Conservation (phyloP, 2,888 invertebrate genomes). For the Platycheirus rosarum region DNA sequence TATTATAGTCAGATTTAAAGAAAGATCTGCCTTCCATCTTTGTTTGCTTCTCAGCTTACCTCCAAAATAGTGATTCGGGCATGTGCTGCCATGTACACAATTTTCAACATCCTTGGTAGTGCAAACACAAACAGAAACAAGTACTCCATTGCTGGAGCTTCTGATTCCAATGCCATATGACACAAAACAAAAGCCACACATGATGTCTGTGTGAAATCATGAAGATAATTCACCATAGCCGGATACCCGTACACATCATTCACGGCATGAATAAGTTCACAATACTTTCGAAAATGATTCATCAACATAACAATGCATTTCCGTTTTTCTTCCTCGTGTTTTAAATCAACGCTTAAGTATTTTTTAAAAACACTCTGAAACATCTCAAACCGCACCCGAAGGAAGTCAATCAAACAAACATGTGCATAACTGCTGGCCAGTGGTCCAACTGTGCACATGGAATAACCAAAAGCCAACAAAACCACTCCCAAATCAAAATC, state of each 20-base stretch:
- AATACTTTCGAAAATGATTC: constrained; percentile 75
- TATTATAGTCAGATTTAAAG: too few species aligned
- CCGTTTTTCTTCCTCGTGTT: not conserved
- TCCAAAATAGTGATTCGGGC: constrained; percentile 77
- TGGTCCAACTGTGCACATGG: constrained; percentile 75
- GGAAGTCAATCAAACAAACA: constrained; percentile 78
- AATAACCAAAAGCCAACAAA: constrained; percentile 76
- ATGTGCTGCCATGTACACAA: constrained; percentile 76
- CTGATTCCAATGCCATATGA: constrained; percentile 76
- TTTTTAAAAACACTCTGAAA: constrained; percentile 76
- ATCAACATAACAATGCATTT: constrained; percentile 71
- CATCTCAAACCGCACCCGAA: constrained; percentile 78
- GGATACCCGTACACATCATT: constrained; percentile 76
- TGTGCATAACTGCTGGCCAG: constrained; percentile 76
- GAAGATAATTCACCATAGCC: constrained; percentile 76
- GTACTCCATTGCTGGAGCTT: constrained; percentile 75
- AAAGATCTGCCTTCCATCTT: too few species aligned
- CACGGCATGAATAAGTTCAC: constrained; percentile 75
- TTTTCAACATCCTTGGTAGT: constrained; percentile 77
- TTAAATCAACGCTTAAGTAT: constrained; percentile 14
- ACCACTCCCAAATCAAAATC: constrained; percentile 50
- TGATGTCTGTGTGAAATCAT: constrained; percentile 79
- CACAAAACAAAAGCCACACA: constrained; percentile 78
- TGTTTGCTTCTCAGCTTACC: constrained; percentile 77
- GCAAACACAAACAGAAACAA: constrained; percentile 76